These are phyloP conservation scores for Microtus pennsylvanicus DNA, from an alignment of 2,113 vertebrate genomes.

Conservation along the genomic window DNA sequence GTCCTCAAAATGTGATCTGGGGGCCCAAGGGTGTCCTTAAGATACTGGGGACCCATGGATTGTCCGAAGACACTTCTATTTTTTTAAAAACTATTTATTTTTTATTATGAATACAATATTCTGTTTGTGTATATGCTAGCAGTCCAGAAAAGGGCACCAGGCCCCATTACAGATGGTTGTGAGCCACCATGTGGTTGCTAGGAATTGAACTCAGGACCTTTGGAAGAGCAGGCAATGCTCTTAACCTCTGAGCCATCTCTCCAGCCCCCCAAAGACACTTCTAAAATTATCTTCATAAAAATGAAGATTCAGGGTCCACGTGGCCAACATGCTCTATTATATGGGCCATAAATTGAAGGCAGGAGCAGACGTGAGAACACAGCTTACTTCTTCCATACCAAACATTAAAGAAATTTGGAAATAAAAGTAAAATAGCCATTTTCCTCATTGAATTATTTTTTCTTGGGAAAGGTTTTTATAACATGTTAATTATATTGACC, in stretches of 20 bases:
- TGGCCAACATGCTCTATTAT: background rate
- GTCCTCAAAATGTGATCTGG: background rate
- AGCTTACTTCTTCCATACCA: background rate
- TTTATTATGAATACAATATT: too few relatives aligned
- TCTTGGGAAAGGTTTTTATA: conserved; percentile 54
- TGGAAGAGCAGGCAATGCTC: too few relatives aligned
- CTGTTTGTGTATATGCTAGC: too few relatives aligned
- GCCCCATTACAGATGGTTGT: too few relatives aligned
- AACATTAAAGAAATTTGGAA: background rate
- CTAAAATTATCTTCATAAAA: background rate
- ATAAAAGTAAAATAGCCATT: background rate
- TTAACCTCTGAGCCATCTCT: too few relatives aligned
- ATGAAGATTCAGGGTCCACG: background rate
- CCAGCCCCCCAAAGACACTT: too few relatives aligned
- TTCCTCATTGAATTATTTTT: conserved; percentile 22
- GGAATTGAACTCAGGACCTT: too few relatives aligned
- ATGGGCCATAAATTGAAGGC: background rate
- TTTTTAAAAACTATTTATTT: too few relatives aligned
- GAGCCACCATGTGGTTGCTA: too few relatives aligned
- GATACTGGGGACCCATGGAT: background rate
- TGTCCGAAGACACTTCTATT: background rate
- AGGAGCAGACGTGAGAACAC: background rate
- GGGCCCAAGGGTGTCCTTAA: background rate
- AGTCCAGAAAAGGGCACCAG: too few relatives aligned
- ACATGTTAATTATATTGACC: background rate